Base-by-base conservation (phyloP, 2,113 vertebrate genomes). In the Dicerorhinus sumatrensis region DNA sequence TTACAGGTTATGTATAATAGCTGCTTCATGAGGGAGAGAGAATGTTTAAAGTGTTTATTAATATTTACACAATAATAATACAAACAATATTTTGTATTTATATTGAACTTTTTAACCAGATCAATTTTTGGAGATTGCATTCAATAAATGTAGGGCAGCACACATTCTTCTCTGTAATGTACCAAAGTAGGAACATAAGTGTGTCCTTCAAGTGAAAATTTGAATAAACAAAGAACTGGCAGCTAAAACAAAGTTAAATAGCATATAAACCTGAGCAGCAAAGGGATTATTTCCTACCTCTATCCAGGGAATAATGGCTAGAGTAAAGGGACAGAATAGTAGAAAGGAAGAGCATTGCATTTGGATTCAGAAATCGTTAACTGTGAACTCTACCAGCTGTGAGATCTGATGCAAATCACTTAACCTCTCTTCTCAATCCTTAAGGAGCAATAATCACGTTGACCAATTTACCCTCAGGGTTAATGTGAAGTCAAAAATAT, bases 21-120 rank as follows among this genome's bases (percentile, higher is more conserved):
- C n/a, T 96, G 36, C 21, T 29, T 89, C 46, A 67, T 85, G 72
- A 93, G 25, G 11, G 8, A 65, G 11, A 80, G 88, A 87, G 4
- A 91, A 91, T 85, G 16, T 23, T 96, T 77, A 86, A 96, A 76
- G 58, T 65, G n/a, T 62, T 29, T 90, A 83, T 77, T 92, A 87
- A 25, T 86, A 96, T 48, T 75, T 82, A 84, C 2, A 62, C 11
- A 84, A 29, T 58, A 67, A 33, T 48, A 76, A 42, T 63, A n/a
- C 33, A 42, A 76, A 65, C 79, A 14, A 89, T 60, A 85, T 56
- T 85, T 97, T 84, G 23, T 31, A 85, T 82, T 89, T 96, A 93
- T 39, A 62, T 16, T 89, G 27, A 81, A 72, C 9, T 48, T 94
- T 72, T 82, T 58, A 91, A 27, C 14, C 2, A 70, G 13, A 80